These are phyloP conservation scores for Paedocypris micromegethes DNA, from an alignment of 2,797 vertebrate species.

Conservation along the genomic window DNA sequence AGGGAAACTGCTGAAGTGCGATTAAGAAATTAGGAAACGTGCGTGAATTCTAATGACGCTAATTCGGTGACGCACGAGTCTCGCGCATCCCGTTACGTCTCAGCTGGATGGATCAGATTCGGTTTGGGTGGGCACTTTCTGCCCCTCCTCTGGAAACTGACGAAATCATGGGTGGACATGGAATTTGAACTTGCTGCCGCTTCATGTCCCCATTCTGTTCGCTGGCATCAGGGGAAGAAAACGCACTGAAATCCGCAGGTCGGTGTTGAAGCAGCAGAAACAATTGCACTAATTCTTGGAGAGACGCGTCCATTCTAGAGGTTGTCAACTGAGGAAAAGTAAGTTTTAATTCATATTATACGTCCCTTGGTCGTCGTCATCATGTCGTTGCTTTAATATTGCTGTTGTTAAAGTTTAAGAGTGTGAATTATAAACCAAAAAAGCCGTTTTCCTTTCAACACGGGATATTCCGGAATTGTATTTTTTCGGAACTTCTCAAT, in stretches of 20 bases:
- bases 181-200: conserved; percentile 87
- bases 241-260: conserved; percentile 42
- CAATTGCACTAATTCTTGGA: conserved; percentile 3
- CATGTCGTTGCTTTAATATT: no score
- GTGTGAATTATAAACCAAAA: no score
- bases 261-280: conserved; percentile 18
- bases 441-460: no score
- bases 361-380: no score
- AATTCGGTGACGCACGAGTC: background rate
- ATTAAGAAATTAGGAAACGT: no score
- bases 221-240: conserved; percentile 56
- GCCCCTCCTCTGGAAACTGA: conserved; percentile 78
- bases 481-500: no score
- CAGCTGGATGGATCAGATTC: conserved; percentile 5
- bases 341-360: background rate
- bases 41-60: no score
- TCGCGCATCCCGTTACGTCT: conserved; percentile 5
- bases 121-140: conserved; percentile 45
- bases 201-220: conserved; percentile 59
- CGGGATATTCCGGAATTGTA: no score
- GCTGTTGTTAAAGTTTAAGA: no score
- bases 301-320: conserved; percentile 1
- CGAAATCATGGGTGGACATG: conserved; percentile 77
- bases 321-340: background rate
- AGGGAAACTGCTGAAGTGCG: no score